phyloP scores from a whole-genome alignment of 2,113 vertebrate genomes.

The Epinephelus moara region DNA sequence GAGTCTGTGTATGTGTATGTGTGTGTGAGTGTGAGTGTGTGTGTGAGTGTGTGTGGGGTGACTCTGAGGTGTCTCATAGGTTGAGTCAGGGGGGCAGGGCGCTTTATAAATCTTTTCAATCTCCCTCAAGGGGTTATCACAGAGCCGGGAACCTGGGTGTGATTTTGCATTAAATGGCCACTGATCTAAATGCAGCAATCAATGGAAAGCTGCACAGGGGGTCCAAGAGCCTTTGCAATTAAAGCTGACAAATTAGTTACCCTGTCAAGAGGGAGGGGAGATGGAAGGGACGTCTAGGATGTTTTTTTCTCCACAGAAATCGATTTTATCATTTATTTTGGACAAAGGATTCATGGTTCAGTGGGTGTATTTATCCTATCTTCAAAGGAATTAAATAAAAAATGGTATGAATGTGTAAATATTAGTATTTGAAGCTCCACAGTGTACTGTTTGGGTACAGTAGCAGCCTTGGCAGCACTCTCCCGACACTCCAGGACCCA shows the following conservation, averaged over 20 bases:
- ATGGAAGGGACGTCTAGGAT: constrained; percentile 8
- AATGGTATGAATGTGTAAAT: constrained; percentile 5
- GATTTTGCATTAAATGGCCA: constrained; percentile 80
- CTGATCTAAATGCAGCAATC: constrained; percentile 78
- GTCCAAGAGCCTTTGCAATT: constrained; percentile 71
- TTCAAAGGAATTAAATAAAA: constrained; percentile 6
- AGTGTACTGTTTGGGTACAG: constrained; percentile 2
- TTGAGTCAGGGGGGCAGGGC: constrained; percentile 18
- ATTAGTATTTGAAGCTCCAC: constrained; percentile 11
- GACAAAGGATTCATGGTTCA: constrained; percentile 22
- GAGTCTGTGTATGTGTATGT: constrained; percentile 7
- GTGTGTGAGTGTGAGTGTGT: constrained; percentile 3
- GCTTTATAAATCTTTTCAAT: constrained; percentile 46
- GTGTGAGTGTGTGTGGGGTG: constrained; percentile 9
- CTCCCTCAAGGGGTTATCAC: constrained; percentile 61
- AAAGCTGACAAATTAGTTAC: constrained; percentile 78
- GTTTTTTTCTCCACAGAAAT: constrained; percentile 34
- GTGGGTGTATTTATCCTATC: constrained; percentile 2
- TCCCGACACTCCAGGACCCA: constrained; percentile 12
- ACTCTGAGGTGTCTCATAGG: constrained; percentile 13
- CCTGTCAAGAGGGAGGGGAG: constrained; percentile 43
- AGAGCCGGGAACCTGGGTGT: constrained; percentile 62
- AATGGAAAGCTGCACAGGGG: constrained; percentile 67
- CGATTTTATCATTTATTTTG: constrained; percentile 18
- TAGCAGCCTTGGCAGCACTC: constrained; percentile 24